Evolutionary conservation across 2,113 vertebrate species (phyloP).

Genomic region (Pitta sordida): DNA sequence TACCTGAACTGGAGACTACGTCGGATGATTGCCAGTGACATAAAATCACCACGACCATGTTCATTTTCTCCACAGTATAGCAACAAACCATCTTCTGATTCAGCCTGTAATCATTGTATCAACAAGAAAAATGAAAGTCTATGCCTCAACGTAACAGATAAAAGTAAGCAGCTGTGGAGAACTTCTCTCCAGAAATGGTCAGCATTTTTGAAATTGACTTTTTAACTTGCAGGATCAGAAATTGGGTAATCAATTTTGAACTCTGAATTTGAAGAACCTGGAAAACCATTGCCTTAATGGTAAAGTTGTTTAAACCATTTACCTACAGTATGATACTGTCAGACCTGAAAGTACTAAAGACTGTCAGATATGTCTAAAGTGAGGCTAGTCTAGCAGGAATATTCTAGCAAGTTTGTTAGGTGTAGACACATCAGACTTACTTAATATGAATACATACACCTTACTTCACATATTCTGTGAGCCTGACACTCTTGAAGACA

Average conservation of each 20-base stretch:
- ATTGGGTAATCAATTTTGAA: not conserved
- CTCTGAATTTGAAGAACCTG: not conserved
- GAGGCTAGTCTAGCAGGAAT: not conserved
- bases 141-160: not conserved
- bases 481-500: not conserved
- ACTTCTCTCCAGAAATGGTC: not conserved
- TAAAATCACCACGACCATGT: conserved; percentile 87
- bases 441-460: not conserved
- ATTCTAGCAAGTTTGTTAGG: not conserved
- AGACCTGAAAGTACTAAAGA: not conserved
- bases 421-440: not conserved
- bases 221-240: not conserved
- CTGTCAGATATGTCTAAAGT: not conserved
- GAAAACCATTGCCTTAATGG: not conserved
- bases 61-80: conserved; percentile 95
- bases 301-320: not conserved
- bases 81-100: conserved; percentile 87
- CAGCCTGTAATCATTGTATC: conserved; percentile 73
- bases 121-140: conserved; percentile 12
- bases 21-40: conserved; percentile 83
- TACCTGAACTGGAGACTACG: conserved; percentile 90
- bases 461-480: not conserved
- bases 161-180: not conserved
- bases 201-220: not conserved
- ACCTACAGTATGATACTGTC: not conserved